phyloP scores from a whole-genome alignment of 2,888 invertebrate genomes.

The Doris montereyensis region DNA sequence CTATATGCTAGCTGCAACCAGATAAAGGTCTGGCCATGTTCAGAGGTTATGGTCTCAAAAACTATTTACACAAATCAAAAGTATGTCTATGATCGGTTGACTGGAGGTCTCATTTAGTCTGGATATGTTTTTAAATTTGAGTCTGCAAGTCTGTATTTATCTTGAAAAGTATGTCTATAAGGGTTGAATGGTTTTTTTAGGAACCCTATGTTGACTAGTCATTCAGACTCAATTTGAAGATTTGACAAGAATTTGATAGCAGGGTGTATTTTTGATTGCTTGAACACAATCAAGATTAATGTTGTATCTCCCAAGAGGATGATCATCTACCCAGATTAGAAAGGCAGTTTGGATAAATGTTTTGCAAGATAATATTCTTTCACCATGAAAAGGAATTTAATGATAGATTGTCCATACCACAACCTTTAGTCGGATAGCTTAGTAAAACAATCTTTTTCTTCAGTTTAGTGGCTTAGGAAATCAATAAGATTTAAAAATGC shows the following conservation, averaged over 20 bases:
- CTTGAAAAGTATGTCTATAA: neutral
- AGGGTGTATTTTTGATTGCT: neutral
- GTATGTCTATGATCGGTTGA: neutral
- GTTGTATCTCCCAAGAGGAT: neutral
- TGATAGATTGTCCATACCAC: neutral
- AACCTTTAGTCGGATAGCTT: neutral
- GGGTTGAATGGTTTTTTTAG: neutral
- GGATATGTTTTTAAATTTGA: neutral
- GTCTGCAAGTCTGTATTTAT: neutral
- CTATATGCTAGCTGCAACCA: neutral
- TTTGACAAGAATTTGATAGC: neutral
- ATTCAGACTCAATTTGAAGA: neutral
- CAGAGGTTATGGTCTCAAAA: neutral
- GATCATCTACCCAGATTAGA: neutral
- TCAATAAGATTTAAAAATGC: too few species aligned
- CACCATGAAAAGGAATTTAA: constrained; percentile 2
- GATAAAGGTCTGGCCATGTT: neutral
- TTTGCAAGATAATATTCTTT: neutral
- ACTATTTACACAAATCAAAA: neutral
- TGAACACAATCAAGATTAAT: neutral
- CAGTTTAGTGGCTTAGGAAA: neutral
- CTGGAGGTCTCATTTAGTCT: neutral
- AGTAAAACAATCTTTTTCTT: constrained; percentile 10
- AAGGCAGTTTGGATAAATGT: neutral
- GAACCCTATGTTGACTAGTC: neutral